These are phyloP conservation scores for Clavelina lepadiformis DNA, from an alignment of 23 tunicate genomes.

Conservation along the genomic window DNA sequence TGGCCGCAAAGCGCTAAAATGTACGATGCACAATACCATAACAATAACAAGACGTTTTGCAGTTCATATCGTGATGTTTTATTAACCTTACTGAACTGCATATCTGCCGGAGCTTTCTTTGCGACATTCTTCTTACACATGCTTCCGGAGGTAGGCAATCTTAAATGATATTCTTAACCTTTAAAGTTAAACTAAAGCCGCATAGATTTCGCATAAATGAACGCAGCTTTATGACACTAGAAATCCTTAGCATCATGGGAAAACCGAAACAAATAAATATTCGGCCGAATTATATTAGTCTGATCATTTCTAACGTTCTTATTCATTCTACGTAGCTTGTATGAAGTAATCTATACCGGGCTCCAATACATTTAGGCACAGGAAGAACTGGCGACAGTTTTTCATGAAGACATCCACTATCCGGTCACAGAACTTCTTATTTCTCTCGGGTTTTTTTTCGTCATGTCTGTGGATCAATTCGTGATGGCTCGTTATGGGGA, in stretches of 20 bases:
- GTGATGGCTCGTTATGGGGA: conserved; percentile 38
- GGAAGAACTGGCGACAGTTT: conserved; percentile 24
- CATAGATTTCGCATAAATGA: neutral
- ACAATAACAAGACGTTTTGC: too few relatives aligned
- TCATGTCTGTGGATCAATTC: conserved; percentile 57
- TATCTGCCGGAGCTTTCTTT: conserved; percentile 64
- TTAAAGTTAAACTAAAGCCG: neutral
- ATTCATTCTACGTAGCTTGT: too few relatives aligned
- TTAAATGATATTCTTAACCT: neutral
- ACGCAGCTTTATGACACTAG: too few relatives aligned
- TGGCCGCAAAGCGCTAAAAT: too few relatives aligned
- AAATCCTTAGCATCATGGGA: too few relatives aligned
- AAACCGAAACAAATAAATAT: too few relatives aligned
- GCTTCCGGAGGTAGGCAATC: conserved; percentile 55
- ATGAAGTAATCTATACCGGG: neutral
- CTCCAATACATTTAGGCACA: conserved; percentile 19
- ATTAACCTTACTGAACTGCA: conserved; percentile 41
- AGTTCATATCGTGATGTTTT: conserved; percentile 39
- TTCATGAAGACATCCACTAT: conserved; percentile 31
- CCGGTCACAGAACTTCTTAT: conserved; percentile 63
- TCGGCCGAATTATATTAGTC: too few relatives aligned
- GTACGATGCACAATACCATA: too few relatives aligned
- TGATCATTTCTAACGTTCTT: too few relatives aligned
- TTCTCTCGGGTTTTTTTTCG: conserved; percentile 63
- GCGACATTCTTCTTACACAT: conserved; percentile 72